Evolutionary conservation across 2,888 invertebrate genomes (phyloP).

Genomic region (Sarcophaga subvicina): DNA sequence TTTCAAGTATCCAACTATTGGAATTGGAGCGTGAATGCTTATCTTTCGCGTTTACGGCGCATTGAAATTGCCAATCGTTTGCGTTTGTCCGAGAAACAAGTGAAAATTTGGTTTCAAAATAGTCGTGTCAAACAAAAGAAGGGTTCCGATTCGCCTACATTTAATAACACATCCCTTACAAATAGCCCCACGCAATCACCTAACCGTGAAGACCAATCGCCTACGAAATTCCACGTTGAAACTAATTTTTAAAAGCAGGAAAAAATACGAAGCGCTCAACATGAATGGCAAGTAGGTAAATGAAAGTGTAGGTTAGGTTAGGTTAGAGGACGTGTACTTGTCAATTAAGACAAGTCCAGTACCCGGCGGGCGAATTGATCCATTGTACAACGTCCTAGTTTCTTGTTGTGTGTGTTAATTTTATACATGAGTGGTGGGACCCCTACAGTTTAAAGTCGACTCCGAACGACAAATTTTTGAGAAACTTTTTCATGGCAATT

Average conservation of each 20-base stretch:
- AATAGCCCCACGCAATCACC: constrained; percentile 61
- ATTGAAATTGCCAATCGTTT: constrained; percentile 96
- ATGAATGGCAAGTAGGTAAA: neutral
- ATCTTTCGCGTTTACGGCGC: constrained; percentile 92
- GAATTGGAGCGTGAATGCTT: constrained; percentile 96
- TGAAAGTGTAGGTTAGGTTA: neutral
- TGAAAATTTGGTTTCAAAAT: constrained; percentile 97
- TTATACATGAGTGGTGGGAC: no score
- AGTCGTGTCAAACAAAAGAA: constrained; percentile 96
- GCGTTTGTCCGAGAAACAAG: constrained; percentile 95
- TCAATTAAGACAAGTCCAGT: no score
- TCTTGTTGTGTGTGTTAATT: no score
- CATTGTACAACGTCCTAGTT: no score
- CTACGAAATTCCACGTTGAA: constrained; percentile 34
- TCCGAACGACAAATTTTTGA: no score
- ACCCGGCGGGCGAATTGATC: no score
- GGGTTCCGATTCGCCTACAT: constrained; percentile 85
- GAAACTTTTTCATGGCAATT: no score
- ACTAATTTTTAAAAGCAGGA: constrained; percentile 35
- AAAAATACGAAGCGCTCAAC: constrained; percentile 2
- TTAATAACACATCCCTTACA: constrained; percentile 69
- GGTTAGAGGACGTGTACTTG: no score
- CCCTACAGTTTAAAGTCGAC: no score
- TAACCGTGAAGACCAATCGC: constrained; percentile 24
- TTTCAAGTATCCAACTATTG: constrained; percentile 93